phyloP scores from a whole-genome alignment of 2,113 vertebrate genomes.

The Oryzias celebensis region DNA sequence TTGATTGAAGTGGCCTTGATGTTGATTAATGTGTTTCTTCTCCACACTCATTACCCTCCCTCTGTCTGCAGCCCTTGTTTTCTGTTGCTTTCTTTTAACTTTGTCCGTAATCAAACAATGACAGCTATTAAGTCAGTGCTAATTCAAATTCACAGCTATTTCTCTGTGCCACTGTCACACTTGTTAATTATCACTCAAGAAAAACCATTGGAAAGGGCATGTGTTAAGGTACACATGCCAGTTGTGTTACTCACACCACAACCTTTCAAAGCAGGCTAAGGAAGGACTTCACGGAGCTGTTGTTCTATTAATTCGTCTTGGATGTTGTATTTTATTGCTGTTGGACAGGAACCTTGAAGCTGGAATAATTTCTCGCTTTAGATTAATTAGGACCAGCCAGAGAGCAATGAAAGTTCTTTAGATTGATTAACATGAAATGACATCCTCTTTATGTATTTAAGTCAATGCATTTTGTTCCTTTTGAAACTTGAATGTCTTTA shows the following conservation, averaged over 20 bases:
- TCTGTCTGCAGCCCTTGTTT: slow-evolving; percentile 67
- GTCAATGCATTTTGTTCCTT: too few species aligned
- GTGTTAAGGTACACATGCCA: slow-evolving; percentile 39
- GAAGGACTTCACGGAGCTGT: slow-evolving; percentile 50
- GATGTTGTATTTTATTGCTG: slow-evolving; percentile 15
- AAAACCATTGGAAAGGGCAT: slow-evolving; percentile 77
- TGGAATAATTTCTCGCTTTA: slow-evolving; percentile 16
- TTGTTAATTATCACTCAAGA: slow-evolving; percentile 81
- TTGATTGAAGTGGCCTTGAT: slow-evolving; percentile 56
- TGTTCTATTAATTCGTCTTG: slow-evolving; percentile 46
- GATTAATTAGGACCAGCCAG: slow-evolving; percentile 19
- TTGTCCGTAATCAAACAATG: slow-evolving; percentile 87
- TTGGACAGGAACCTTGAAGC: slow-evolving; percentile 17
- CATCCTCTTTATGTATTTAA: slow-evolving; percentile 3
- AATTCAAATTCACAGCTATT: slow-evolving; percentile 91
- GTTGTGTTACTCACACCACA: slow-evolving; percentile 34
- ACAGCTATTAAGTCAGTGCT: slow-evolving; percentile 86
- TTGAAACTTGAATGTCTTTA: too few species aligned
- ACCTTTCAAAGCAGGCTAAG: slow-evolving; percentile 40
- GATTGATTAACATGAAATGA: slow-evolving; percentile 15
- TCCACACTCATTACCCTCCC: slow-evolving; percentile 82
- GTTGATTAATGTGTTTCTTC: slow-evolving; percentile 70
- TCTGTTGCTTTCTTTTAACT: slow-evolving; percentile 53
- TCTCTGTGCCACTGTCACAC: slow-evolving; percentile 70
- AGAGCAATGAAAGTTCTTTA: slow-evolving; percentile 4